These are phyloP conservation scores for Epinephelus fuscoguttatus DNA, from an alignment of 2,113 vertebrate species.

Conservation along the genomic window DNA sequence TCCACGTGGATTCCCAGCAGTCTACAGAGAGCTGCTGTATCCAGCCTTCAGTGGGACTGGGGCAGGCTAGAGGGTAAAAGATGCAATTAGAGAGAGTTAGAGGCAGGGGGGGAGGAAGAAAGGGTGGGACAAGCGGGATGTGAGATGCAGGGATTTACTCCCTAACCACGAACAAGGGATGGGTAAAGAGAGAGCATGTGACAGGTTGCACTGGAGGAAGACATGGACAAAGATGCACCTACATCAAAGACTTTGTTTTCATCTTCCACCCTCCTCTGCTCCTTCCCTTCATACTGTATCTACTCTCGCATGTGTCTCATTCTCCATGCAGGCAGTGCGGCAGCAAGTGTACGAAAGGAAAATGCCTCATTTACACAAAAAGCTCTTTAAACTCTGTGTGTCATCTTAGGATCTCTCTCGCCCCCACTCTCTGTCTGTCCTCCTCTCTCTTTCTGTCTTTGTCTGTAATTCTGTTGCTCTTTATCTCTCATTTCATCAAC, in stretches of 20 bases:
- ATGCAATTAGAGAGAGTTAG: constrained; percentile 75
- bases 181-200: constrained; percentile 57
- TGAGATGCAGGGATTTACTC: constrained; percentile 54
- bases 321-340: constrained; percentile 40
- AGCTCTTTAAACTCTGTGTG: constrained; percentile 30
- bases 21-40: constrained; percentile 66
- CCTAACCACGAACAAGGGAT: constrained; percentile 53
- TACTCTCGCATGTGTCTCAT: constrained; percentile 24
- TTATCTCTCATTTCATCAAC: constrained; percentile 4
- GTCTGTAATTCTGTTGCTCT: neutral
- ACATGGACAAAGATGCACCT: constrained; percentile 60
- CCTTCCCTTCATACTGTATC: constrained; percentile 20
- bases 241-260: constrained; percentile 56
- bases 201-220: constrained; percentile 56
- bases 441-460: constrained; percentile 11
- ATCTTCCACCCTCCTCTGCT: constrained; percentile 17
- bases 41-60: constrained; percentile 43
- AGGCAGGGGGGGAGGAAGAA: constrained; percentile 36
- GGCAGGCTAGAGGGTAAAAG: constrained; percentile 68
- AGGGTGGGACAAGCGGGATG: constrained; percentile 54
- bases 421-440: neutral
- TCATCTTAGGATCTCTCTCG: constrained; percentile 6
- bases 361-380: constrained; percentile 66
- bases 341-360: constrained; percentile 44
- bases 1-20: constrained; percentile 57